Conservation (phyloP, 2,888 invertebrate species). For the Eremobia ochroleuca region DNA sequence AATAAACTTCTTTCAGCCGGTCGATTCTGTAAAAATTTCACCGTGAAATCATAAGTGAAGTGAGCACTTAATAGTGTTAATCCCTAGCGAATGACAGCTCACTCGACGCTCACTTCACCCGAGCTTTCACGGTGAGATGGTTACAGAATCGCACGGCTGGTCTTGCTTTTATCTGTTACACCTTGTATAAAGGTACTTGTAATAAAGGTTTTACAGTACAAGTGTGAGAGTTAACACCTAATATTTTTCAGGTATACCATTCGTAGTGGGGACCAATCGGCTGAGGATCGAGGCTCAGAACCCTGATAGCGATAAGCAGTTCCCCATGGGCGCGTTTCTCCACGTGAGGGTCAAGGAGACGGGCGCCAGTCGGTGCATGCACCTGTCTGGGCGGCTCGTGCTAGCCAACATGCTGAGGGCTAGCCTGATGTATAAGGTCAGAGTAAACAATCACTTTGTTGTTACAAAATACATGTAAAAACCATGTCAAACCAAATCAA, state of each 20-base stretch:
- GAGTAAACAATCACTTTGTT: not conserved
- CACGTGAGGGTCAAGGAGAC: conserved; percentile 73
- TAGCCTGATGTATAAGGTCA: conserved; percentile 80
- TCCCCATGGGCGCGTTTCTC: conserved; percentile 66
- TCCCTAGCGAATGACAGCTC: too few species aligned
- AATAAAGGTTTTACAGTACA: not conserved
- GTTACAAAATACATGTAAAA: too few species aligned
- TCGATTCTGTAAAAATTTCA: too few species aligned
- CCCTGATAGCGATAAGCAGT: conserved; percentile 37
- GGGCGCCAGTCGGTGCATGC: conserved; percentile 75
- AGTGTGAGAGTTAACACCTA: not conserved
- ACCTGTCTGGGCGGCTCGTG: conserved; percentile 77
- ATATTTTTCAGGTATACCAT: conserved; percentile 76
- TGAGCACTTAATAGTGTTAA: too few species aligned
- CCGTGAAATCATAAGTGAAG: too few species aligned
- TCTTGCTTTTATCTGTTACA: not conserved
- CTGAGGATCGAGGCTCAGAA: conserved; percentile 73
- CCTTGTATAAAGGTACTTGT: not conserved
- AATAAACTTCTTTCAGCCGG: not conserved
- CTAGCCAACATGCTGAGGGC: conserved; percentile 82
- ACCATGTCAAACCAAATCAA: too few species aligned
- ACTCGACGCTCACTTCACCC: too few species aligned
- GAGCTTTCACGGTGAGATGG: too few species aligned
- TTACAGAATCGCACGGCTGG: too few species aligned
- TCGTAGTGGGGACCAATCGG: conserved; percentile 72